Evolutionary conservation across 64 coral and sea anemone species (phyloP), one percentile per base, ranked within the genome.

Genomic region (Stichodactyla helianthus): DNA sequence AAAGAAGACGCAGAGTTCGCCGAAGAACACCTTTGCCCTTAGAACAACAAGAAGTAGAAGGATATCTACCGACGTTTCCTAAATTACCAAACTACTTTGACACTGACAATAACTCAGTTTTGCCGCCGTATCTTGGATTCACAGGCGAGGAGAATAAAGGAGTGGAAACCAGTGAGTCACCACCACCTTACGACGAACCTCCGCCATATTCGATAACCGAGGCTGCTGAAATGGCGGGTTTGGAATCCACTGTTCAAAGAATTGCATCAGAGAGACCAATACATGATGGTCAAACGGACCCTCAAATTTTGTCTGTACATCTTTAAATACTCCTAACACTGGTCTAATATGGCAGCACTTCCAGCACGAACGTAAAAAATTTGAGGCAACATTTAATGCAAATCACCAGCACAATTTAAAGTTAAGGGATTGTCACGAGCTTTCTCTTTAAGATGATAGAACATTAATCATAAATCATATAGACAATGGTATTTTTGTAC

Each of bases 61-160:
- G 6, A 2, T 0, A 74, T 31, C 68, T 74, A 2, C 68, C 68
- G 27, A 2, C n/a, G 9, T 27, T 74, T 9, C 68, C 68, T 74
- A 74, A 74, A 74, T 74, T 74, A 31, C 68, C 68, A 31, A 74
- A 74, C 68, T 74, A 74, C 26, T 74, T 74, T 13, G 68, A 74
- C 12, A 74, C 68, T 27, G 68, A 74, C 27, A 31, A 74, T 74
- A 11, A 27, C 12, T 27, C 26, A 31, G 26, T 31, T 28, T 31
- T 74, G 68, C 68, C 68, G n/a, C 68, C 25, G 0, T 74, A 74
- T 74, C 68, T 74, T 74, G 68, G 68, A 13, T 74, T 74, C 26
- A 31, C 19, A 6, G 62, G 10, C 23, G 68, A 74, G 8, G 68
- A 13, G 8, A 74, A 26, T 31, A 74, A 74, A 26, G 14, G 5